Evolutionary conservation across 2,113 vertebrate genomes (phyloP).

Genomic region (Clinocottus analis): DNA sequence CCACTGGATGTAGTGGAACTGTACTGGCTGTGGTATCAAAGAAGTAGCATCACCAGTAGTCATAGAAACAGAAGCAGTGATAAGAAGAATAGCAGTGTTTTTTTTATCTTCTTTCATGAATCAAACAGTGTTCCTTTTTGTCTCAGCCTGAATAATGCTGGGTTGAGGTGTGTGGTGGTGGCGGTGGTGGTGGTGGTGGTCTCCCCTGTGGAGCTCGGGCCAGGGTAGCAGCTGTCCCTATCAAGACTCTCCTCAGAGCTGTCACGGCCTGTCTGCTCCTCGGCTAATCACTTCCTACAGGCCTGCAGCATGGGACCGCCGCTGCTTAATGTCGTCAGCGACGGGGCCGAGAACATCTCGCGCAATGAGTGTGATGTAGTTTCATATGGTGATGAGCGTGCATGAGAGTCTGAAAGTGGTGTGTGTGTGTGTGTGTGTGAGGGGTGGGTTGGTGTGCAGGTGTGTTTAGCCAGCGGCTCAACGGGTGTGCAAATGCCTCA

Average conservation of each 20-base stretch:
- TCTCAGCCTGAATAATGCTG: conserved; percentile 55
- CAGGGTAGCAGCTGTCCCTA: conserved; percentile 77
- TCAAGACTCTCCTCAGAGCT: conserved; percentile 74
- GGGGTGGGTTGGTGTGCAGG: conserved; percentile 37
- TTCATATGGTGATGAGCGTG: conserved; percentile 19
- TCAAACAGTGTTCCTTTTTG: conserved; percentile 22
- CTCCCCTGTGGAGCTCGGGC: conserved; percentile 62
- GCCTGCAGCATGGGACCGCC: conserved; percentile 57
- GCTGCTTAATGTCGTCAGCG: conserved; percentile 62
- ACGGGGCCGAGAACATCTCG: conserved; percentile 23
- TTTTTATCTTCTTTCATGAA: conserved; percentile 13
- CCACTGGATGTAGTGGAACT: neutral
- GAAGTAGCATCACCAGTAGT: neutral
- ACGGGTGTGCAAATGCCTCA: conserved; percentile 58
- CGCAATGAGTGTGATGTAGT: conserved; percentile 32
- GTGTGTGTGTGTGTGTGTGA: conserved; percentile 4
- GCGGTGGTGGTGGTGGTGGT: conserved; percentile 38
- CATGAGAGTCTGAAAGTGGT: neutral
- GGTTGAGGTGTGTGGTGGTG: conserved; percentile 45
- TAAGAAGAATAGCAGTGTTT: conserved; percentile 13
- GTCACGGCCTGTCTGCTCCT: conserved; percentile 74
- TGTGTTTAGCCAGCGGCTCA: conserved; percentile 55
- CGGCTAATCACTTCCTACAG: conserved; percentile 76
- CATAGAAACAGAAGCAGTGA: neutral
- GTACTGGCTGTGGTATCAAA: neutral